Evolutionary conservation across 2,113 vertebrate species (phyloP).

Genomic region (Uria aalge): DNA sequence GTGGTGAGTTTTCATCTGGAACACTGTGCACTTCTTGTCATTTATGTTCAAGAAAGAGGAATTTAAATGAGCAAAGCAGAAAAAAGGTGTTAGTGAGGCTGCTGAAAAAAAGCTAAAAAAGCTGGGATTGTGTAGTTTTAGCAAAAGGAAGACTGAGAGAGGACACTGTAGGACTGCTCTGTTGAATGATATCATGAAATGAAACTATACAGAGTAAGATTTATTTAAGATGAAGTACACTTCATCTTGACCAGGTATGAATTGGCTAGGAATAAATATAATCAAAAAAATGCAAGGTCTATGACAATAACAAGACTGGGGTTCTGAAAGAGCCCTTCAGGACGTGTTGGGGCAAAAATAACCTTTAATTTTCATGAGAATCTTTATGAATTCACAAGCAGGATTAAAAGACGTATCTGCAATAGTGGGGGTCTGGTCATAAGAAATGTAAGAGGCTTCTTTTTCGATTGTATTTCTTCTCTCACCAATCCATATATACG

Average conservation of each 20-base stretch:
- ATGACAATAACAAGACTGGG: neutral
- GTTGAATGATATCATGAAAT: neutral
- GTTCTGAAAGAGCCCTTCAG: neutral
- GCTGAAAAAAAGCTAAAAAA: neutral
- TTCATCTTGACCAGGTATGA: neutral
- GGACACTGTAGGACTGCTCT: neutral
- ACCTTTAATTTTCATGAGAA: neutral
- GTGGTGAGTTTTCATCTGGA: neutral
- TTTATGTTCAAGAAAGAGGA: neutral
- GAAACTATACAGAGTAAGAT: neutral
- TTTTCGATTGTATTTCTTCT: neutral
- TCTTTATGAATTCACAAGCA: neutral
- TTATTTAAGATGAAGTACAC: neutral
- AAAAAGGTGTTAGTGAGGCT: neutral
- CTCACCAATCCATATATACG: neutral
- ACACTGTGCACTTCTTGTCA: neutral
- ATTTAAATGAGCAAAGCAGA: neutral
- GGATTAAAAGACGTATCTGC: neutral
- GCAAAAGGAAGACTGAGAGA: neutral
- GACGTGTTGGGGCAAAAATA: neutral
- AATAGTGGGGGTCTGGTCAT: neutral
- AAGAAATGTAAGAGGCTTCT: neutral
- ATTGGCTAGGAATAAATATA: neutral
- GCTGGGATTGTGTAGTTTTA: neutral
- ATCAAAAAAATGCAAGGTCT: neutral